These are phyloP conservation scores for Germaria angustata DNA, from an alignment of 2,888 invertebrate species.

Conservation along the genomic window DNA sequence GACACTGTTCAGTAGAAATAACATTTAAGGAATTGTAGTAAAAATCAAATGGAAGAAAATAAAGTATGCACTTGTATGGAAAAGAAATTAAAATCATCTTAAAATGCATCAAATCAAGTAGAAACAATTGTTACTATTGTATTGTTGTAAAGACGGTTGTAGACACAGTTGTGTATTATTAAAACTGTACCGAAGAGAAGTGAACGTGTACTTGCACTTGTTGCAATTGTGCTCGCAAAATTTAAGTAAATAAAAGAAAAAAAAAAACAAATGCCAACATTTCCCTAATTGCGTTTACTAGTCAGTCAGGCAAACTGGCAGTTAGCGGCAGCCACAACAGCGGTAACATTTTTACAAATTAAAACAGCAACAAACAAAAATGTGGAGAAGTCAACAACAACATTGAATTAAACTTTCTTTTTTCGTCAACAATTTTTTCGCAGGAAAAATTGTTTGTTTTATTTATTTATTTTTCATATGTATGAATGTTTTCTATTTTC, in stretches of 20 bases:
- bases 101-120: slow-evolving; percentile 60
- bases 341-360: slow-evolving; percentile 21
- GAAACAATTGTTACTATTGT: slow-evolving; percentile 58
- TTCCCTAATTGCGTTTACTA: slow-evolving; percentile 64
- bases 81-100: slow-evolving; percentile 60
- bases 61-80: slow-evolving; percentile 6
- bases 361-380: slow-evolving; percentile 25
- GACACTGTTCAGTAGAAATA: slow-evolving; percentile 3
- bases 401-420: slow-evolving; percentile 64
- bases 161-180: slow-evolving; percentile 1
- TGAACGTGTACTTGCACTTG: slow-evolving; percentile 64
- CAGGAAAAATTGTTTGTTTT: slow-evolving; percentile 59
- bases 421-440: slow-evolving; percentile 63
- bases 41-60: background rate
- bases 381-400: slow-evolving; percentile 56
- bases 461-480: slow-evolving; percentile 36
- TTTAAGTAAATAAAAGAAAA: slow-evolving; percentile 18
- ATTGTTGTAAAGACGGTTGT: background rate
- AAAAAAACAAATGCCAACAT: slow-evolving; percentile 53
- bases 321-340: slow-evolving; percentile 5
- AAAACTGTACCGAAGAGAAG: slow-evolving; percentile 9
- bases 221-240: slow-evolving; percentile 48
- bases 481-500: slow-evolving; percentile 52
- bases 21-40: slow-evolving; percentile 18
- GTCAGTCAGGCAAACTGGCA: slow-evolving; percentile 3